These are phyloP conservation scores for Pao palembangensis DNA, from an alignment of 2,113 vertebrate genomes.

Conservation along the genomic window DNA sequence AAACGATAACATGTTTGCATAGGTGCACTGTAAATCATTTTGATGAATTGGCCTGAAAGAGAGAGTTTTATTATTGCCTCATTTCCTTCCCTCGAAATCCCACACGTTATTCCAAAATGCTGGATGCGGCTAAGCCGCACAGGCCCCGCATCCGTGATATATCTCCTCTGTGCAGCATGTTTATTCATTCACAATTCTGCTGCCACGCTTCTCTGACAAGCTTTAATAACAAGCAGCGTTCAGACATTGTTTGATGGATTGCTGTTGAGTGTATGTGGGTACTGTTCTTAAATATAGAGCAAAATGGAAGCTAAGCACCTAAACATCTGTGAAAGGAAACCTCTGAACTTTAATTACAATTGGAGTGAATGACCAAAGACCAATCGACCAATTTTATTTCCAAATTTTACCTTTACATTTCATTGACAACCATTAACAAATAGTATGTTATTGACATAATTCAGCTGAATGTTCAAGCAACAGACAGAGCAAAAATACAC, in stretches of 20 bases:
- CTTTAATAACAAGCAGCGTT: slow-evolving; percentile 68
- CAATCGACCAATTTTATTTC: too few species aligned
- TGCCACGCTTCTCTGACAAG: slow-evolving; percentile 8
- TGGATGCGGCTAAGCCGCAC: slow-evolving; percentile 1
- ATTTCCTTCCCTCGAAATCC: slow-evolving; percentile 35
- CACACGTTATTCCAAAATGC: slow-evolving; percentile 62
- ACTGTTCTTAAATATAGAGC: slow-evolving; percentile 70
- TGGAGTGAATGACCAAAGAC: too few species aligned
- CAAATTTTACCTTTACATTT: too few species aligned
- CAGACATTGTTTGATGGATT: slow-evolving; percentile 73
- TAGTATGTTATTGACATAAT: too few species aligned
- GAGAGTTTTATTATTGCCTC: slow-evolving; percentile 36
- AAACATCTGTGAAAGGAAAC: too few species aligned
- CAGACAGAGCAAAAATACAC: too few species aligned
- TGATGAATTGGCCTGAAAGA: slow-evolving; percentile 26
- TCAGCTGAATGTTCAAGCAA: too few species aligned
- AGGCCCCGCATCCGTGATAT: not conserved
- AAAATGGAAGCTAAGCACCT: not conserved
- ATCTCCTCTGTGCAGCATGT: not conserved
- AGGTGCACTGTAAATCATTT: slow-evolving; percentile 48
- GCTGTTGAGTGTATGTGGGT: slow-evolving; percentile 19
- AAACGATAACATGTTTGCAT: slow-evolving; percentile 74
- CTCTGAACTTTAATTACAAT: too few species aligned
- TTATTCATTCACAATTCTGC: slow-evolving; percentile 7
- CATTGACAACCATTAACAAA: too few species aligned